Evolutionary conservation across 1,140 invertebrate species (phyloP).

Genomic region (Hycleus cichorii): DNA sequence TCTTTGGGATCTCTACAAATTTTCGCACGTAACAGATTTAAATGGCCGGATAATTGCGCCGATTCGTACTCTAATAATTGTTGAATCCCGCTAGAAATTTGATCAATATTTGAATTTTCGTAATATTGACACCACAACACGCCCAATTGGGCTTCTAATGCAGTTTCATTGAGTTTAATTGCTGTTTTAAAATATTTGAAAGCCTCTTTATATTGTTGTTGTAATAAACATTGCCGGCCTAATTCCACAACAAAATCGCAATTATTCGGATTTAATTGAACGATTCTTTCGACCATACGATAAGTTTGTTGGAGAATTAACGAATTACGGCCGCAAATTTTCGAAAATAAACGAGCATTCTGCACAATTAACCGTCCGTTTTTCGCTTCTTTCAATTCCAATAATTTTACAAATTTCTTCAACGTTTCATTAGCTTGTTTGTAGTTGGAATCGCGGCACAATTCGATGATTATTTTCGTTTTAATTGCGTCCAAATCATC

Average conservation of each 20-base stretch:
- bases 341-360: constrained; percentile 68
- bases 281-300: constrained; percentile 65
- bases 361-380: constrained; percentile 65
- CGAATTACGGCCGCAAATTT: constrained; percentile 64
- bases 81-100: constrained; percentile 79
- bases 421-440: constrained; percentile 60
- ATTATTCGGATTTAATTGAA: constrained; percentile 61
- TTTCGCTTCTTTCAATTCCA: constrained; percentile 67
- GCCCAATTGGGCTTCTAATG: constrained; percentile 68
- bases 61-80: constrained; percentile 77
- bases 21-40: constrained; percentile 64
- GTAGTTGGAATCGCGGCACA: constrained; percentile 74
- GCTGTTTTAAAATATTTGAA: constrained; percentile 70
- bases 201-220: constrained; percentile 70
- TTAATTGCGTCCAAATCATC: constrained; percentile 71
- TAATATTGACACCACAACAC: constrained; percentile 74
- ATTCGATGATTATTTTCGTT: constrained; percentile 59
- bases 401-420: constrained; percentile 55
- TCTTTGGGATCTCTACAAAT: constrained; percentile 53
- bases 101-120: constrained; percentile 50
- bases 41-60: constrained; percentile 45
- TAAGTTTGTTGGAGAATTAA: constrained; percentile 64
- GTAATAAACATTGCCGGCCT: constrained; percentile 68
- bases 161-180: constrained; percentile 75
- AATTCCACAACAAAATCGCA: constrained; percentile 66